phyloP scores from a whole-genome alignment of 2,113 vertebrate genomes.

The Megaceryle maxima region DNA sequence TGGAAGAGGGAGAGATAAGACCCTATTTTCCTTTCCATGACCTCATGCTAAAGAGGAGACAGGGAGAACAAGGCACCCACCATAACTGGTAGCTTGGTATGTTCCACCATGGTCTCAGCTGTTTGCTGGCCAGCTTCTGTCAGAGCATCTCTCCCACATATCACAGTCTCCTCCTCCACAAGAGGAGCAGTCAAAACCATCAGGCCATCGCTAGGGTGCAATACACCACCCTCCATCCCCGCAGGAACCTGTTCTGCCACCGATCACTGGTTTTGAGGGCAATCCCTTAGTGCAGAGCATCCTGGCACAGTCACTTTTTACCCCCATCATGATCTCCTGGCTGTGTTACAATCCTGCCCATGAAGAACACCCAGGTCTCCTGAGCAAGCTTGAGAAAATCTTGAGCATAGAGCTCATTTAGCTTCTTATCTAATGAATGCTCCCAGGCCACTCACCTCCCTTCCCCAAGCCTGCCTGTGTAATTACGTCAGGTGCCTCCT shows the following conservation, averaged over 20 bases:
- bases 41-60: background rate
- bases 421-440: constrained; percentile 39
- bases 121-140: background rate
- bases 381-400: constrained; percentile 39
- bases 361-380: background rate
- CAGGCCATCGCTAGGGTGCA: background rate
- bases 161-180: background rate
- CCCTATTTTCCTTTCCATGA: background rate
- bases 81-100: background rate
- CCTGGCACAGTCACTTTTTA: background rate
- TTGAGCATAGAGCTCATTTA: background rate
- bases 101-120: background rate
- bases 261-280: background rate
- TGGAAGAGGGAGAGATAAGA: background rate
- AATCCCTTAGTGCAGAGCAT: background rate
- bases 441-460: constrained; percentile 32
- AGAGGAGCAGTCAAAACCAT: background rate
- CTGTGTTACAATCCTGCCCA: background rate
- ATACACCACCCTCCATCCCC: background rate
- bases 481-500: constrained; percentile 48
- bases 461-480: background rate
- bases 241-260: background rate
- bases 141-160: background rate
- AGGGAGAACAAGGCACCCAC: background rate
- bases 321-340: background rate